Evolutionary conservation across 2,888 invertebrate genomes (phyloP).

Genomic region (Eupithecia subfuscata): DNA sequence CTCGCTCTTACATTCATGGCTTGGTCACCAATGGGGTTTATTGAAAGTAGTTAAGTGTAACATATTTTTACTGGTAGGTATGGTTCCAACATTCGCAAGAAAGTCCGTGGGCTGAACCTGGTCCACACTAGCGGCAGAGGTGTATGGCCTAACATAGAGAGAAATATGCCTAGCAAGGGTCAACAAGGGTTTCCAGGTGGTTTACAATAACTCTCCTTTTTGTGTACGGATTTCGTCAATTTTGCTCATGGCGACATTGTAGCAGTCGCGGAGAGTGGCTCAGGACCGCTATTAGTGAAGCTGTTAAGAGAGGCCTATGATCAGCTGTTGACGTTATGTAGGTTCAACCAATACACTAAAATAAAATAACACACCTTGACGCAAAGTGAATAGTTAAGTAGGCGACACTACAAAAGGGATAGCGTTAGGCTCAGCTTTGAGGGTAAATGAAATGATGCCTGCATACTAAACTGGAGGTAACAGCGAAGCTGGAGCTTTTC

Average conservation of each 20-base stretch:
- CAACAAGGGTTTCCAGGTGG: not conserved
- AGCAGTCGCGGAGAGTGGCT: not conserved
- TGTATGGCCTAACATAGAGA: not conserved
- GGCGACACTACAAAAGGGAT: not conserved
- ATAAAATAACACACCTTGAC: not conserved
- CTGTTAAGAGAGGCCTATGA: not conserved
- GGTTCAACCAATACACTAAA: not conserved
- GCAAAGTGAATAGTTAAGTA: not conserved
- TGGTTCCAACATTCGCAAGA: no score
- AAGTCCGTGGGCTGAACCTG: no score
- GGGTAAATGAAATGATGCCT: not conserved
- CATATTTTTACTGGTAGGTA: no score
- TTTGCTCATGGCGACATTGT: not conserved
- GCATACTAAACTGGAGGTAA: not conserved
- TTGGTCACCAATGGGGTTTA: no score
- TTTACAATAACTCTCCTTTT: not conserved
- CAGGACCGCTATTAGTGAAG: not conserved
- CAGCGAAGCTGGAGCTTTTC: not conserved
- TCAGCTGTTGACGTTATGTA: not conserved
- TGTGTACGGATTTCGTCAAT: not conserved
- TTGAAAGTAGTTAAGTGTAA: no score
- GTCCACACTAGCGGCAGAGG: no score
- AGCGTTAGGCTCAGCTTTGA: constrained; percentile 1
- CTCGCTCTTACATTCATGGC: no score
- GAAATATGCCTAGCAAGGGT: not conserved